Conservation (phyloP, 2,888 invertebrate genomes). For the Dexiosoma caninum region DNA sequence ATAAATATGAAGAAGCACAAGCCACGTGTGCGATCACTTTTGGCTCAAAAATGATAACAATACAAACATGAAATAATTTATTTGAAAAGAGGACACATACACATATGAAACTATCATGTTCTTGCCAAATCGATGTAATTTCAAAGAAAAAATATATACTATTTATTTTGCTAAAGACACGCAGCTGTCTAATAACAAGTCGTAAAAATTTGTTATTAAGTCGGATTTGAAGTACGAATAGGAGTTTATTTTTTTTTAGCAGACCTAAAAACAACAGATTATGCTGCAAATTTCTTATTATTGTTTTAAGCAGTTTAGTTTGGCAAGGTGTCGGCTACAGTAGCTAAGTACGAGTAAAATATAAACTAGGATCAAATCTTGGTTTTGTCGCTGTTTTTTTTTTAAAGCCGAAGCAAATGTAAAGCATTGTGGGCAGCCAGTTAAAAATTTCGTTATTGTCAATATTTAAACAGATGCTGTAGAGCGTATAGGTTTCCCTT, state of each 20-base stretch:
- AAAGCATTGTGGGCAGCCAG: neutral
- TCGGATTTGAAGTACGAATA: neutral
- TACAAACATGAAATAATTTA: neutral
- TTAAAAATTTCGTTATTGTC: constrained; percentile 11
- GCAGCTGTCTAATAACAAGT: constrained; percentile 31
- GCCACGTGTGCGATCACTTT: constrained; percentile 56
- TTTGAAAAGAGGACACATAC: neutral
- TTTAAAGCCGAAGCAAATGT: constrained; percentile 16
- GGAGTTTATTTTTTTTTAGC: neutral
- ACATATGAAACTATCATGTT: neutral
- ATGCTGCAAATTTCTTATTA: constrained; percentile 2
- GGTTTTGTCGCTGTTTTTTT: constrained; percentile 2
- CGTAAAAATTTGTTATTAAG: neutral
- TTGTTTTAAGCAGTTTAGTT: constrained; percentile 39
- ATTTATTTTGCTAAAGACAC: neutral
- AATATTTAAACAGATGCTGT: constrained; percentile 62
- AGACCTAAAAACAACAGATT: constrained; percentile 17
- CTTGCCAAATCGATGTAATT: neutral
- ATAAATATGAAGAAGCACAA: neutral
- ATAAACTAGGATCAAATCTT: constrained; percentile 6
- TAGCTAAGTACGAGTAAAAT: constrained; percentile 48
- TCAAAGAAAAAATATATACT: neutral
- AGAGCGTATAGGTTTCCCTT: constrained; percentile 34
- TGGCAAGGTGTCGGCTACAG: constrained; percentile 56
- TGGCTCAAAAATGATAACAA: neutral